Evolutionary conservation across 2,888 invertebrate genomes (phyloP).

Genomic region (Pherbina coryleti): DNA sequence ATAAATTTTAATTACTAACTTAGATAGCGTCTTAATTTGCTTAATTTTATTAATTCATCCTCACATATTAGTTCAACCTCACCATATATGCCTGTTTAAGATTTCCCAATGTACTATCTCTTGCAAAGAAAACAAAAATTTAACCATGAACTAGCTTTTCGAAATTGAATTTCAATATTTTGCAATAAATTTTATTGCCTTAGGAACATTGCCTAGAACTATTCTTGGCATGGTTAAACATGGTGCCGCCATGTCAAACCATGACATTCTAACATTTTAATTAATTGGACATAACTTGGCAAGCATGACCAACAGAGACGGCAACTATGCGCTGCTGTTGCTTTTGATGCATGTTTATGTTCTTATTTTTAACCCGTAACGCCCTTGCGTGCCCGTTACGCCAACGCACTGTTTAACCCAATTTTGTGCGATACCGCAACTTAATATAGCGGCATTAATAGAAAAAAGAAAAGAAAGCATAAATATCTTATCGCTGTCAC

Average conservation of each 20-base stretch:
- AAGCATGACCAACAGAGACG: conserved; percentile 2
- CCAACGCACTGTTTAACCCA: conserved; percentile 34
- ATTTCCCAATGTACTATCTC: too few relatives aligned
- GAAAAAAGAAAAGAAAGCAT: not conserved
- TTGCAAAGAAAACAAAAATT: too few relatives aligned
- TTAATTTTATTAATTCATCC: too few relatives aligned
- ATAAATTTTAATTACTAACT: too few relatives aligned
- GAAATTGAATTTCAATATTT: too few relatives aligned
- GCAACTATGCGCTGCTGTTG: not conserved
- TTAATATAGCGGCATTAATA: conserved; percentile 10
- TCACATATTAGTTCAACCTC: too few relatives aligned
- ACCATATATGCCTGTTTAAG: too few relatives aligned
- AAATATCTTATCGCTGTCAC: not conserved
- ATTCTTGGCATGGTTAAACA: too few relatives aligned
- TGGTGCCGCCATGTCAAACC: not conserved
- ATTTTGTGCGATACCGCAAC: conserved; percentile 13
- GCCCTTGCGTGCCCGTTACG: conserved; percentile 13
- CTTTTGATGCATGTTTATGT: not conserved
- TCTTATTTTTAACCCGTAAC: not conserved
- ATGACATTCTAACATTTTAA: conserved; percentile 63
- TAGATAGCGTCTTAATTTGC: too few relatives aligned
- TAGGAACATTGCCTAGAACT: too few relatives aligned
- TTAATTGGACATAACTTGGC: conserved; percentile 54
- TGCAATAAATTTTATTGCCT: too few relatives aligned
- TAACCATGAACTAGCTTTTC: too few relatives aligned